These are phyloP conservation scores for Noctua fimbriata DNA, from an alignment of 2,888 invertebrate species.

Conservation along the genomic window DNA sequence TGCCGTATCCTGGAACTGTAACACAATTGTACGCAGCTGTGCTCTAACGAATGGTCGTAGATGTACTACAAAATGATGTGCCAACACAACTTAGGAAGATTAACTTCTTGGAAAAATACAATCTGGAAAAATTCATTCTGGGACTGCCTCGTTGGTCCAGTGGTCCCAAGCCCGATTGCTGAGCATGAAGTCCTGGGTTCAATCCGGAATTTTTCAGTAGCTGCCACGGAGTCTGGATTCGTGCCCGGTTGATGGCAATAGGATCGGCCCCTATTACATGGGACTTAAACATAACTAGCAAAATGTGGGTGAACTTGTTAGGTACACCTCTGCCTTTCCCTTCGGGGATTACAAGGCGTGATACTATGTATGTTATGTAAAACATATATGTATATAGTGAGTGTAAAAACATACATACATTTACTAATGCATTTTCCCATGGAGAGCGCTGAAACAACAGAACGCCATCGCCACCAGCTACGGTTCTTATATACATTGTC, in stretches of 20 bases:
- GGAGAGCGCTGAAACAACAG: not conserved
- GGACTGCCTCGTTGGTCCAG: not conserved
- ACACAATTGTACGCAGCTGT: conserved; percentile 9
- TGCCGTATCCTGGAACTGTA: not conserved
- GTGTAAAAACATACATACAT: not conserved
- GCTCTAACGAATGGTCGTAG: too few relatives aligned
- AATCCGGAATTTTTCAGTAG: too few relatives aligned
- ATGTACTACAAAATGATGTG: not conserved
- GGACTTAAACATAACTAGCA: too few relatives aligned
- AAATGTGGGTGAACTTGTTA: too few relatives aligned
- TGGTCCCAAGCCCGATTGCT: not conserved
- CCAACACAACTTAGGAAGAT: not conserved
- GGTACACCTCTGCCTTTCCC: not conserved
- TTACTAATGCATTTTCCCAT: not conserved
- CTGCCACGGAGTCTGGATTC: too few relatives aligned
- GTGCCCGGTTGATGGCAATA: too few relatives aligned
- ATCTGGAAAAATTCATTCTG: not conserved
- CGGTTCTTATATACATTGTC: not conserved
- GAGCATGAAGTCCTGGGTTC: too few relatives aligned
- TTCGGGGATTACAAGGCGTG: too few relatives aligned
- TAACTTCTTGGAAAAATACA: not conserved
- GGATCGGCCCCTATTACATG: too few relatives aligned
- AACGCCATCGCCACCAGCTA: not conserved
- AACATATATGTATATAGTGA: too few relatives aligned
- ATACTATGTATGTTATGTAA: not conserved